Base-by-base conservation (phyloP, 2,888 invertebrate genomes). In the Eurytoma adleriae region DNA sequence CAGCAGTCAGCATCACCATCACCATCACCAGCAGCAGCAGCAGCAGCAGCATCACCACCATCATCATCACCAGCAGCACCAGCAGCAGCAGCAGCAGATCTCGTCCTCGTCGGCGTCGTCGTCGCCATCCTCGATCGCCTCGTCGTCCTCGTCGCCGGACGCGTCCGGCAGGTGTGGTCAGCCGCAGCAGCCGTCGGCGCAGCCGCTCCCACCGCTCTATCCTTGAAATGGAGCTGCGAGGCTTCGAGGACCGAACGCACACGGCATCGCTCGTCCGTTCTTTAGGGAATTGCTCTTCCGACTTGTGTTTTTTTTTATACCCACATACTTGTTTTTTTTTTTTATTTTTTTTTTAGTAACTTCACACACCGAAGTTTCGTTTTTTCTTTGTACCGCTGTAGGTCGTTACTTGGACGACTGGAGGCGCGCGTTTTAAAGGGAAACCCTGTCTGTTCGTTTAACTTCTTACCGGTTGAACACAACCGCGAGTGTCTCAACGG, bases 101-200 rank as follows among this genome's bases (percentile, higher is more conserved):
- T 68, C 82, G 18, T 78, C 80, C 16, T 75, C 83, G 52, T 71
- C 83, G 71, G 61, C 77, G 66, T 93, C 93, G 56, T 93, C 93
- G 50, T 93, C 94, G 66, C 94, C 95, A 7, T 95, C 95, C 13
- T 95, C 95, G 1, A 94, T 95, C 87, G 94, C 94, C 5, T 94
- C 95, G 67, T 93, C 94, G 16, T 94, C 94, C 27, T 94, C 94
- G 48, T 94, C 94, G 84, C 88, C 90, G 70, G 90, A 91, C 84
- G 87, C 90, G 79, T 90, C 84, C 87, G 89, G 80, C 85, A 87
- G 79, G 87, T 83, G 83, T 86, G 93, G 93, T 30, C 82, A 86
- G 91, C 92, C 70, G 85, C 93, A 93, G 79, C 91, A 91, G 50
- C 88, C 84, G 72, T 84, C 90, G 66, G 89, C 88, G 70, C 86